Base-by-base conservation (phyloP, 1,140 invertebrate species). In the Homalodisca vitripennis region DNA sequence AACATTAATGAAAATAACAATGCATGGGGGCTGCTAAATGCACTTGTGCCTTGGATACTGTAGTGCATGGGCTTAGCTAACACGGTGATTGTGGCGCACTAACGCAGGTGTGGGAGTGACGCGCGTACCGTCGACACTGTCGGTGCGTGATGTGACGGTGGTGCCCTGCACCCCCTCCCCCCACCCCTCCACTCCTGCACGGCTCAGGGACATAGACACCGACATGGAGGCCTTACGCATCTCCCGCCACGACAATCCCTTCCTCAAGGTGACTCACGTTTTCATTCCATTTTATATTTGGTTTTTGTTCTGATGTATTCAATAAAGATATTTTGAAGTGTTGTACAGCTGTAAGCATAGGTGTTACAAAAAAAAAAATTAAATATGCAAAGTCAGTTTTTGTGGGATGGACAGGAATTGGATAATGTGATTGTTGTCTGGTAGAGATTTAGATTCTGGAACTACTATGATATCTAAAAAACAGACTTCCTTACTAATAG, bases 201-300 rank as follows among this genome's bases (percentile, higher is more conserved):
- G 89, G 73, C 87, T 87, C 65, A 83, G 89, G 73, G 91, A 92
- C 79, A 89, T 92, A 74, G 88, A 91, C 77, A 88, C 90, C 79
- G 91, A 92, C 76, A 92, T 93, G 89, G 89, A 92, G 79, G 88
- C 89, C 22, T 80, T 93, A 27, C 83, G 89, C 71, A 82, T 91
- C 24, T 92, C 90, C 30, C 81, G 91, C 70, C 89, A 92, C 80
- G 91, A 93, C 77, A 92, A 93, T 82, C 91, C 91, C 26, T 92
- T 90, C 79, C 80, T 93, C 70, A 87, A 90, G 83, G 89, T 89
- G 76, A 57, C 13, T n/a, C n/a, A n/a, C n/a, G n/a, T n/a, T n/a
- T n/a, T n/a, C n/a, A n/a, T n/a, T n/a, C n/a, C n/a, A n/a, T n/a
- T n/a, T n/a, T n/a, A n/a, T n/a, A n/a, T n/a, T n/a, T n/a, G n/a